Evolutionary conservation across 1,140 invertebrate species (phyloP), one percentile per base, ranked within the genome.

Genomic region (Hyphantria cunea): DNA sequence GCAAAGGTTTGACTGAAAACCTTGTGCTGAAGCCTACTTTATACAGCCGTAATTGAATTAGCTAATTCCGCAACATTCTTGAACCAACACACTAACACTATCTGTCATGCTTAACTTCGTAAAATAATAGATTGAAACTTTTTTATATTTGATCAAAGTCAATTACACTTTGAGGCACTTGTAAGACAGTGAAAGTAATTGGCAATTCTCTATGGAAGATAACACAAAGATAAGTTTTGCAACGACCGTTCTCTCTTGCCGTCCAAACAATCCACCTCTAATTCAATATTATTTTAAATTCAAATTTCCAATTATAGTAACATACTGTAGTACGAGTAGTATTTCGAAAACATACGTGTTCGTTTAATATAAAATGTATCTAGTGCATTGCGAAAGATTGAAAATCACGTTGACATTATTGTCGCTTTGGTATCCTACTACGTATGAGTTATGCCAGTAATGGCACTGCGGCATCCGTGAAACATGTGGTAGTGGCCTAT

Each of bases 11-110:
- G 55, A 80, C 69, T 78, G 73, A 51, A 53, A 64, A 54, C 50
- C 53, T 66, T 65, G 63, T 51, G 45, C 45, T 60, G 74, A 87
- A 83, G 82, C 80, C 80, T 66, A 64, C 48, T 31, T 66, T 66
- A 66, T 66, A 69, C 71, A 56, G 64, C 68, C 73, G 64, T 88
- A 88, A 88, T 88, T 84, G 59, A 80, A 88, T 88, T 88, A 88
- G 68, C 67, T 73, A 74, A 85, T 79, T 79, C 73, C 64, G 61
- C 56, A 33, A 60, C 39, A 51, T 37, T 50, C 15, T 33, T 51
- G 48, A 44, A 31, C 7, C 15, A 33, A 14, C 49, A 34, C 11
- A 55, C 37, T 56, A 13, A 12, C 11, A 41, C 11, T 44, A 54
- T 42, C 17, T 15, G 31, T 10, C 42, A 15, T 37, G 41, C 25